Conservation (phyloP, 2,113 vertebrate genomes). For the Indicator maculatus region DNA sequence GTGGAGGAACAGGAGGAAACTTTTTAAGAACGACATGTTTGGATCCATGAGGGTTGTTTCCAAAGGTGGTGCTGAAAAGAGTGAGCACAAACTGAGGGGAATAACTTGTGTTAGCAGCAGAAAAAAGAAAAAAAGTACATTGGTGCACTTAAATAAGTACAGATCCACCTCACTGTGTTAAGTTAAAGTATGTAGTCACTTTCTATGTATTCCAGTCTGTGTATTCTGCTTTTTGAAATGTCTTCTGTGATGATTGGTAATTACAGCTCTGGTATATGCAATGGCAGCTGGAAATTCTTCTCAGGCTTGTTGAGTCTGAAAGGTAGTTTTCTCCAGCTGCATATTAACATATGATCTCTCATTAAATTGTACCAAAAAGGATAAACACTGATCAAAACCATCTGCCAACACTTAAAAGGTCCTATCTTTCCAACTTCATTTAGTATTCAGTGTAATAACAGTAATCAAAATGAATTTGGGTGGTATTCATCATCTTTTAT, state of each 20-base stretch:
- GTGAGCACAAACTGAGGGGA: not conserved
- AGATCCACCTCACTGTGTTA: not conserved
- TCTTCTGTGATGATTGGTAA: conserved; percentile 61
- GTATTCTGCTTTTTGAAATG: conserved; percentile 1
- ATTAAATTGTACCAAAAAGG: conserved; percentile 58
- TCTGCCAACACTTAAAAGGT: conserved; percentile 51
- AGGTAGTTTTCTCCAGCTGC: conserved; percentile 54
- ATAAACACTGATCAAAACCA: conserved; percentile 69
- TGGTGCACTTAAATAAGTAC: not conserved
- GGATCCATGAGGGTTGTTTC: not conserved
- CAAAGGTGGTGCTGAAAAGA: not conserved
- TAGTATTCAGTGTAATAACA: conserved; percentile 28
- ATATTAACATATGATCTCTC: conserved; percentile 60
- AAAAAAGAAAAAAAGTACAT: not conserved
- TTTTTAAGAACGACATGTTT: not conserved
- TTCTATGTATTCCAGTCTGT: not conserved
- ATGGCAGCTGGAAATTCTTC: conserved; percentile 54
- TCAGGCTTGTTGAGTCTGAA: conserved; percentile 54
- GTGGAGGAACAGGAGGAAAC: not conserved
- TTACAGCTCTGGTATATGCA: conserved; percentile 21
- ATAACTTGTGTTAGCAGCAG: not conserved
- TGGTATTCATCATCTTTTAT: conserved; percentile 32
- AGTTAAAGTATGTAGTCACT: not conserved
- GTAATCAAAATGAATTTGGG: conserved; percentile 56
- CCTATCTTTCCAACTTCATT: conserved; percentile 29